Evolutionary conservation across 2,888 invertebrate genomes (phyloP), one percentile per base, ranked within the genome.

Genomic region (Sussaba pulchella): DNA sequence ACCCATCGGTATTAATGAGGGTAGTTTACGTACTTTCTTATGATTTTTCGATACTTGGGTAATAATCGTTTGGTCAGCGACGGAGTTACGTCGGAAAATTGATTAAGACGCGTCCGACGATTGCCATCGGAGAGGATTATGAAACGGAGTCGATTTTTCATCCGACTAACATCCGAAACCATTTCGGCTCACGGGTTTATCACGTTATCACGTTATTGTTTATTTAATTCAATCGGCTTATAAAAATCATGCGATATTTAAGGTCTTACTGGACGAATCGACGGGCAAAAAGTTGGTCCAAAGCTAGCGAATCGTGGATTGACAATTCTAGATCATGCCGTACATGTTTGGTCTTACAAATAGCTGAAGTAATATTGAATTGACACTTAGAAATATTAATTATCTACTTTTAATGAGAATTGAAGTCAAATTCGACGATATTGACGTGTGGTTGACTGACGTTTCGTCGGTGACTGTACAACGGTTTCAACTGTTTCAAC

Each of bases 1-100:
- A 78, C 74, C 66, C 71, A 78, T 78, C 78, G 78, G 72, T 72
- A 78, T 63, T 72, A 72, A 66, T 50, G 74, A 71, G 57, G 57
- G 54, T 63, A 63, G 63, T 69, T 0, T 36, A 47, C 36, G 24
- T 45, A 24, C 59, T 77, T 77, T 69, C 52, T 45, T n/a, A 47
- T 67, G 41, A 43, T 45, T 24, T 36, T 57, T 54, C 66, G 57
- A 39, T 71, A 45, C 57, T 71, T 24, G 59, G 19, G n/a, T n/a
- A 26, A 39, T 59, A 54, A 64, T 45, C 21, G n/a, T 19, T 39
- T 17, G 41, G 26, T 31, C 59, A 14, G 36, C 54, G 64, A 59
- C 31, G 12, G 19, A 41, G 54, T 74, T 26, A 63, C 64, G 66
- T 26, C 5, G 36, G 21, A 73, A 66, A 64, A 74, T 26, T 31